Evolutionary conservation across 2,888 invertebrate species (phyloP).

Genomic region (Stenolophus ochropezus): DNA sequence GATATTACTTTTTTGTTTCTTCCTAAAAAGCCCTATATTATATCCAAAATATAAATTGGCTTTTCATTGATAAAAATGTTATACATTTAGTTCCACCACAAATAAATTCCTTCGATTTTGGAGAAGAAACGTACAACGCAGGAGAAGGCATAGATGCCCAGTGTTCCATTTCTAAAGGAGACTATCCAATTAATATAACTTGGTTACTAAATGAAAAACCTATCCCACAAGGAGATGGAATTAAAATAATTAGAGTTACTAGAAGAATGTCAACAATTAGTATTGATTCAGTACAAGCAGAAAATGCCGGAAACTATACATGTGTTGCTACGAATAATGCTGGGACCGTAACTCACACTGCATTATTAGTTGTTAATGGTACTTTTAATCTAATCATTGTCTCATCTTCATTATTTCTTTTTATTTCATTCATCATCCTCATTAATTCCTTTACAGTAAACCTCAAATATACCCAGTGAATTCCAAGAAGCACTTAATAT

Average conservation of each 20-base stretch:
- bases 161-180: slow-evolving; percentile 81
- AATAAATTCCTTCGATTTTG: slow-evolving; percentile 74
- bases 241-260: slow-evolving; percentile 73
- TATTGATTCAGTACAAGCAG: slow-evolving; percentile 79
- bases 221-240: slow-evolving; percentile 76
- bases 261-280: slow-evolving; percentile 75
- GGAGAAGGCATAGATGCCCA: slow-evolving; percentile 85
- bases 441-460: slow-evolving; percentile 65
- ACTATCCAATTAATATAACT: slow-evolving; percentile 81
- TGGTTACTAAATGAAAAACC: slow-evolving; percentile 84
- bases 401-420: not conserved
- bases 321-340: slow-evolving; percentile 82
- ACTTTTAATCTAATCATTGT: slow-evolving; percentile 67
- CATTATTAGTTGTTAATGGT: slow-evolving; percentile 82
- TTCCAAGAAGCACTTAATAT: slow-evolving; percentile 75
- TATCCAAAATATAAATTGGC: not conserved
- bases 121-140: slow-evolving; percentile 76
- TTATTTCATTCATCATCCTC: not conserved
- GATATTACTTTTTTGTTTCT: slow-evolving; percentile 17
- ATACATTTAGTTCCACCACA: slow-evolving; percentile 9
- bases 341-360: slow-evolving; percentile 78
- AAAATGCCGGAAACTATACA: slow-evolving; percentile 83
- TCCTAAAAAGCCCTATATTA: slow-evolving; percentile 2
- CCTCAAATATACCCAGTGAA: slow-evolving; percentile 72
- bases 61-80: not conserved